Evolutionary conservation across 1,140 invertebrate genomes (phyloP).

Genomic region (Monochamus saltuarius): DNA sequence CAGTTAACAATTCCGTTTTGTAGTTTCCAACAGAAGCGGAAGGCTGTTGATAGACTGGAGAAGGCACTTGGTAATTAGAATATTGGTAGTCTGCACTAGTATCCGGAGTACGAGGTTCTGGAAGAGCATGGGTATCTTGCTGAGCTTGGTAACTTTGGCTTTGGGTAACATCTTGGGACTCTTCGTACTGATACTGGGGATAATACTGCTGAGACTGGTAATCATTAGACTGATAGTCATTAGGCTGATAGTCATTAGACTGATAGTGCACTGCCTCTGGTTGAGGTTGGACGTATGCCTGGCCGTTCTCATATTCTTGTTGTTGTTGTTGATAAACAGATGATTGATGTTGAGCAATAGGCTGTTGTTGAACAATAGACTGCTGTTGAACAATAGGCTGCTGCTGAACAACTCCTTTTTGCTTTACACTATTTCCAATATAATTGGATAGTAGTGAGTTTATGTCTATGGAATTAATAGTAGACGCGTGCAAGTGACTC

Average conservation of each 20-base stretch:
- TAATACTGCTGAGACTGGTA: slow-evolving; percentile 33
- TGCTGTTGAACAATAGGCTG: slow-evolving; percentile 3
- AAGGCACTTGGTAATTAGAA: neutral
- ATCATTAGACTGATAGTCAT: slow-evolving; percentile 49
- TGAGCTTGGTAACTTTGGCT: slow-evolving; percentile 26
- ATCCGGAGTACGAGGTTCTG: slow-evolving; percentile 2
- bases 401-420: slow-evolving; percentile 15
- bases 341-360: no score
- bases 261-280: slow-evolving; percentile 16
- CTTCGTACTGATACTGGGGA: slow-evolving; percentile 44
- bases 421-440: slow-evolving; percentile 35
- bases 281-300: slow-evolving; percentile 3
- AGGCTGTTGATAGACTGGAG: neutral
- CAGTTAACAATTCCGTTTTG: slow-evolving; percentile 16
- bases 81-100: slow-evolving; percentile 4
- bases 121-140: slow-evolving; percentile 20
- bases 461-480: slow-evolving; percentile 57
- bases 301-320: no score
- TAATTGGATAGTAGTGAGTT: slow-evolving; percentile 48
- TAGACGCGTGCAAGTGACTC: slow-evolving; percentile 55
- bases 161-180: neutral
- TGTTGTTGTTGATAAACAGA: no score
- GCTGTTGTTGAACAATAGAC: slow-evolving; percentile 9
- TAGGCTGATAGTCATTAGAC: slow-evolving; percentile 7
- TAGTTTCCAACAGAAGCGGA: neutral